phyloP scores from a whole-genome alignment of 2,888 invertebrate genomes.

The Andricus curvator region DNA sequence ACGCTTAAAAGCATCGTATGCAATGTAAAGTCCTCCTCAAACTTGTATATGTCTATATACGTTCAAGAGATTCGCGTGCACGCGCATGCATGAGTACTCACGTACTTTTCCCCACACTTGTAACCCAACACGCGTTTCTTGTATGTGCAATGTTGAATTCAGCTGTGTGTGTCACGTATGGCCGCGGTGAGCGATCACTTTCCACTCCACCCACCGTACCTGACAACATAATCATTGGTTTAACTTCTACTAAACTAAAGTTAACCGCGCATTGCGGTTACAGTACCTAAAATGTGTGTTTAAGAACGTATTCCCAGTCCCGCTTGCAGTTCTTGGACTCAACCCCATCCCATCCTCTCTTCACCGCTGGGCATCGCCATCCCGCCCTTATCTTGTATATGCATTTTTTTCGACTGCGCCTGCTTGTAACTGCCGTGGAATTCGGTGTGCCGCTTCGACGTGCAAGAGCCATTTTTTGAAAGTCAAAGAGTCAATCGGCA shows the following conservation, averaged over 20 bases:
- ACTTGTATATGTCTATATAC: slow-evolving; percentile 53
- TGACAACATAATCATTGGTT: slow-evolving; percentile 78
- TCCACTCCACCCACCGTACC: slow-evolving; percentile 72
- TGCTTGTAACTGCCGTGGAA: not conserved
- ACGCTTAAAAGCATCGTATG: slow-evolving; percentile 51
- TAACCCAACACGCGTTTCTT: slow-evolving; percentile 28
- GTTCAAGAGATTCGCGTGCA: slow-evolving; percentile 51
- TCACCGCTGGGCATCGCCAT: slow-evolving; percentile 19
- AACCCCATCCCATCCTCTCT: not conserved
- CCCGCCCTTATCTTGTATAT: slow-evolving; percentile 36
- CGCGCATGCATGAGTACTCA: slow-evolving; percentile 52
- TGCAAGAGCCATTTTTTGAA: slow-evolving; percentile 28
- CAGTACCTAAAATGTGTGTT: slow-evolving; percentile 75
- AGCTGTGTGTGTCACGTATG: slow-evolving; percentile 58
- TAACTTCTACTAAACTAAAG: slow-evolving; percentile 75
- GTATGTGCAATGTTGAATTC: not conserved
- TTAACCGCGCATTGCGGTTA: slow-evolving; percentile 74
- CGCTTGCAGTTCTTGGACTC: not conserved
- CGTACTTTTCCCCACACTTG: slow-evolving; percentile 51
- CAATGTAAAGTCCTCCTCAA: slow-evolving; percentile 48
- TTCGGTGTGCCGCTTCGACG: not conserved
- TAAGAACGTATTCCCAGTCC: slow-evolving; percentile 58
- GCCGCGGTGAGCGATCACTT: slow-evolving; percentile 75
- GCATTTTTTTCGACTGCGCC: slow-evolving; percentile 16
- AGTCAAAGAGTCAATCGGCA: slow-evolving; percentile 38